Evolutionary conservation across 2,888 invertebrate genomes (phyloP).

Genomic region (Allophyes oxyacanthae): DNA sequence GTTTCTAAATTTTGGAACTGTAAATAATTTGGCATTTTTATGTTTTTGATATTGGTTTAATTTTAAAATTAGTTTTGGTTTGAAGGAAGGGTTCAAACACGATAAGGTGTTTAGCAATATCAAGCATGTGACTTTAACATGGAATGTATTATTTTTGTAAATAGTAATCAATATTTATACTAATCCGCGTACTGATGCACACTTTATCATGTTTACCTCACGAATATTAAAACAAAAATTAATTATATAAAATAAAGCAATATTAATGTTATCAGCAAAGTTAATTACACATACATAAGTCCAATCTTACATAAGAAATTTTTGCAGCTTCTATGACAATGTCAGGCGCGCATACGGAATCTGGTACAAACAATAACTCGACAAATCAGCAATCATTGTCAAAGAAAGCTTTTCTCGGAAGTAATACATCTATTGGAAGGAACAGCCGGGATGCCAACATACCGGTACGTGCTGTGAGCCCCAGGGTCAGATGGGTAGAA

Average conservation of each 20-base stretch:
- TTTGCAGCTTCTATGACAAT: slow-evolving; percentile 93
- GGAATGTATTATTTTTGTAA: slow-evolving; percentile 62
- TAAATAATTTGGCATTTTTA: slow-evolving; percentile 77
- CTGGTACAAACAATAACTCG: slow-evolving; percentile 81
- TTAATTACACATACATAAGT: not conserved
- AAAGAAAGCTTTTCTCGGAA: slow-evolving; percentile 87
- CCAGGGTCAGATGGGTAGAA: slow-evolving; percentile 86
- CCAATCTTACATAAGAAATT: slow-evolving; percentile 24
- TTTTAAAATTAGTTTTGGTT: slow-evolving; percentile 53
- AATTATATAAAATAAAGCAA: slow-evolving; percentile 18
- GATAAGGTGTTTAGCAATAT: slow-evolving; percentile 79
- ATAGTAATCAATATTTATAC: slow-evolving; percentile 68
- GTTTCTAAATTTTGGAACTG: slow-evolving; percentile 47
- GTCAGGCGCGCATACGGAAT: slow-evolving; percentile 90
- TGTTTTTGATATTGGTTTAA: slow-evolving; percentile 48
- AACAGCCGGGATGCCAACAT: slow-evolving; percentile 83
- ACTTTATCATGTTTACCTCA: slow-evolving; percentile 81
- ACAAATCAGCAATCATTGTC: slow-evolving; percentile 83
- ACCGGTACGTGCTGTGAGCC: slow-evolving; percentile 87
- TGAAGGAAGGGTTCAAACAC: slow-evolving; percentile 70
- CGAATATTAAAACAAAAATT: slow-evolving; percentile 23
- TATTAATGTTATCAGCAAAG: not conserved
- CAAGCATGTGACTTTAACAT: slow-evolving; percentile 76
- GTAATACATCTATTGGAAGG: slow-evolving; percentile 85
- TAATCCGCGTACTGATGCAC: slow-evolving; percentile 66